Evolutionary conservation across 2,113 vertebrate genomes (phyloP).

Genomic region (rat (Rattus norvegicus)): GRCr8 NC_086028.1:80799501-80800000

Average conservation of each 20-base stretch:
- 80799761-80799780: neutral
- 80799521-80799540: neutral
- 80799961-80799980: too few relatives aligned
- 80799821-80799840: neutral
- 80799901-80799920: neutral
- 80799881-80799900: conserved; percentile 19
- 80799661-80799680: conserved; percentile 27
- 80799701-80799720: neutral
- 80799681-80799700: conserved; percentile 19
- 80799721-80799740: neutral
- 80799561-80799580: neutral
- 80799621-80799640: neutral
- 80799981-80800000: too few relatives aligned
- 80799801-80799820: neutral
- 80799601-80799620: conserved; percentile 36
- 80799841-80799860: neutral
- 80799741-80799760: neutral
- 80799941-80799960: too few relatives aligned
- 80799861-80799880: neutral
- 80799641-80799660: conserved; percentile 25
- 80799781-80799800: neutral
- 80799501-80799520: neutral
- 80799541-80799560: neutral
- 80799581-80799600: neutral
- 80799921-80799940: neutral